These are phyloP conservation scores for Theropithecus gelada DNA, from an alignment of 2,113 vertebrate species.

Conservation along the genomic window DNA sequence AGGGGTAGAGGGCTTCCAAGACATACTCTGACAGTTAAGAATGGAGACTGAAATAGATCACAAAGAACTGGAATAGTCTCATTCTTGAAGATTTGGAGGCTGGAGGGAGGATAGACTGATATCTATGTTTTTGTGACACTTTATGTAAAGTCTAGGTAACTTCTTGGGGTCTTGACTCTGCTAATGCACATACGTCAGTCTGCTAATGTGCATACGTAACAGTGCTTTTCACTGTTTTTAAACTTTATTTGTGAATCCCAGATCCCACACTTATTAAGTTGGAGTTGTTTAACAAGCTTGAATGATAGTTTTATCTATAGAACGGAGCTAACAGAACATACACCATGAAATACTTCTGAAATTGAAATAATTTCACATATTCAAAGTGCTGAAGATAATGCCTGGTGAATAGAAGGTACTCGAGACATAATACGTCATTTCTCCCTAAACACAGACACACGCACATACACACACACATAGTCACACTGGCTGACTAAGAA, in stretches of 20 bases:
- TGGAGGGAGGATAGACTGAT: not conserved
- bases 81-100: not conserved
- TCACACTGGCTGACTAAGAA: not conserved
- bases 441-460: not conserved
- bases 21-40: not conserved
- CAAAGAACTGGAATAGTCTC: not conserved
- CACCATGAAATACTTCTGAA: not conserved
- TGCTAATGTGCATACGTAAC: not conserved
- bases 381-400: not conserved
- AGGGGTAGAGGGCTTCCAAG: not conserved
- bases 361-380: not conserved
- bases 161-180: not conserved
- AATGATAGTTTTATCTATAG: not conserved
- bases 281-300: not conserved
- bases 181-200: not conserved
- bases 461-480: no score
- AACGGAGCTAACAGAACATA: not conserved
- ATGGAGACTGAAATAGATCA: not conserved
- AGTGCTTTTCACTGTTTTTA: constrained; percentile 5
- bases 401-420: not conserved
- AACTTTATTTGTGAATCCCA: not conserved
- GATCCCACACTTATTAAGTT: not conserved
- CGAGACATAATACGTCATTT: not conserved
- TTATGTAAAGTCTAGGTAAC: not conserved
- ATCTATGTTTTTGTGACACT: not conserved